Conservation (phyloP, 2,888 invertebrate species). For the Phoronis australis region DNA sequence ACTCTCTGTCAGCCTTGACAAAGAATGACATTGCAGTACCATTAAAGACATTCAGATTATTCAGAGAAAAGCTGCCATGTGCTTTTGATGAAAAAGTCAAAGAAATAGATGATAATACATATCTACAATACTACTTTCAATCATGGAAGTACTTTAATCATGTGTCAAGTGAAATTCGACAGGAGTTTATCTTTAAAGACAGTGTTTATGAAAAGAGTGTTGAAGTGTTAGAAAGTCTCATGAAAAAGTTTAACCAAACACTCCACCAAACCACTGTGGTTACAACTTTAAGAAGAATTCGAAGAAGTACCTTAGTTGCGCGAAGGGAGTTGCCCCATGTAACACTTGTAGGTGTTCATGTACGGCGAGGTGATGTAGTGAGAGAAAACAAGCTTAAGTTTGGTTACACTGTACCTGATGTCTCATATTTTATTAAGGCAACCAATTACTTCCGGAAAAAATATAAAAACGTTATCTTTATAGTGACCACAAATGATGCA, state of each 20-base stretch:
- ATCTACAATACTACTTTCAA: conserved; percentile 31
- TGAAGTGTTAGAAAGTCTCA: no score
- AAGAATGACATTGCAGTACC: no score
- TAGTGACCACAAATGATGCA: conserved; percentile 50
- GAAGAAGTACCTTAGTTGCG: conserved; percentile 4
- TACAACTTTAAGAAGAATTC: no score
- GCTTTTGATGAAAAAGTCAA: no score
- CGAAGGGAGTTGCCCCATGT: conserved; percentile 16
- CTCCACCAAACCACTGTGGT: no score
- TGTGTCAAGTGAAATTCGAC: conserved; percentile 18
- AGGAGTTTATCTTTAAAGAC: conserved; percentile 27
- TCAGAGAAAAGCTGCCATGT: no score
- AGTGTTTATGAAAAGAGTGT: no score
- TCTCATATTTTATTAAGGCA: conserved; percentile 39
- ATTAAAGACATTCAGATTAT: no score
- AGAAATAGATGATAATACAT: no score
- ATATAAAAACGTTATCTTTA: conserved; percentile 36
- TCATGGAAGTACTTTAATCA: conserved; percentile 36
- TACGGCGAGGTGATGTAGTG: conserved; percentile 50
- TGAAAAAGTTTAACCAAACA: no score
- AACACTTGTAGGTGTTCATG: conserved; percentile 41
- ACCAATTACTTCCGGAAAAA: conserved; percentile 34
- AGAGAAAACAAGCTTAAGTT: conserved; percentile 34
- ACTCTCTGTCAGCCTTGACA: no score
- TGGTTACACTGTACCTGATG: conserved; percentile 45